Percentiles rank a stretch among this genome's conserved stretches.
These are phyloP conservation scores for Holotrichia oblita DNA, from an alignment of 1,140 invertebrate genomes.

Conservation along the genomic window DNA sequence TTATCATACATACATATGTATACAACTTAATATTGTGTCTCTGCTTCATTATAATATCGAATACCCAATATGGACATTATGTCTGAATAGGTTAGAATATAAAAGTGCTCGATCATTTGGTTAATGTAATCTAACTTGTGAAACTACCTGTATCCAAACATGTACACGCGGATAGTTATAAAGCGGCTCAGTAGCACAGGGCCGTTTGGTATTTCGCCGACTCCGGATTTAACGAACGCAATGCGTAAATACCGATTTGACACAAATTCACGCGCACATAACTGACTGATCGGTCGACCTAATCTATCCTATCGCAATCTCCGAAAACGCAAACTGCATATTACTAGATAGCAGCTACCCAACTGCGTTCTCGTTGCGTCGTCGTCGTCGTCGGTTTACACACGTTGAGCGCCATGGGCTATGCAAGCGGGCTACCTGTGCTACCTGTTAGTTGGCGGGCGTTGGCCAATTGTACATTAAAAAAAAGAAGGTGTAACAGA, in stretches of 20 bases:
- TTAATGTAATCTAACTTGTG: too few relatives aligned
- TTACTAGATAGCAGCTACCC: not conserved
- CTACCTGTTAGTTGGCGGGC: conserved; percentile 29
- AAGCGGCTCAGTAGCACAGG: conserved; percentile 7
- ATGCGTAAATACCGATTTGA: conserved; percentile 21
- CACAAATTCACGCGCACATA: not conserved
- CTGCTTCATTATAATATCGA: too few relatives aligned
- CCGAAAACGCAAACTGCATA: conserved; percentile 1
- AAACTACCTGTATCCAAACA: not conserved
- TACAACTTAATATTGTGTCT: too few relatives aligned
- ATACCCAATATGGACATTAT: too few relatives aligned
- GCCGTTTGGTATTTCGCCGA: conserved; percentile 21
- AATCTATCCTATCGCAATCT: not conserved
- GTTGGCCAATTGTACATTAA: conserved; percentile 21
- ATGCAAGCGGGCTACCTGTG: not conserved
- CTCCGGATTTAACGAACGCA: conserved; percentile 6
- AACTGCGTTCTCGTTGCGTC: not conserved
- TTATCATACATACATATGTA: too few relatives aligned
- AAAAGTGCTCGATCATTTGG: too few relatives aligned
- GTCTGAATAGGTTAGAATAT: too few relatives aligned
- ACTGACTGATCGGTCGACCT: conserved; percentile 15
- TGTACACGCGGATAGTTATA: not conserved
- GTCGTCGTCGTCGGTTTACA: not conserved
- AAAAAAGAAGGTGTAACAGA: conserved; percentile 23
- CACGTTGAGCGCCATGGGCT: conserved; percentile 8